Conservation (phyloP, 2,888 invertebrate genomes). For the Callyntrura sp. region DNA sequence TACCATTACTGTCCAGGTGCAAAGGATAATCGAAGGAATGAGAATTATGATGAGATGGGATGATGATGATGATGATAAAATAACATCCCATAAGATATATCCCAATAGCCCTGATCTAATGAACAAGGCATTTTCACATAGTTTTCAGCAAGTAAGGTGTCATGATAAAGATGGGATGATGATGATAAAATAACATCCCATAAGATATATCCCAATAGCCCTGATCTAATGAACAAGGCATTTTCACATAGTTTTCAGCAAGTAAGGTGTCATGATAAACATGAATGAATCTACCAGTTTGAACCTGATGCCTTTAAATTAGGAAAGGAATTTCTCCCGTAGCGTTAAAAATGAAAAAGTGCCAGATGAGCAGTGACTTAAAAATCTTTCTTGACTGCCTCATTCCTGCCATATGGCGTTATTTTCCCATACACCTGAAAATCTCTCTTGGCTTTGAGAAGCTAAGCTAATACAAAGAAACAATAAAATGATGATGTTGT, state of each 20-base stretch:
- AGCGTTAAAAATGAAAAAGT: slow-evolving; percentile 76
- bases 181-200: too few relatives aligned
- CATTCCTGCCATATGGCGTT: slow-evolving; percentile 80
- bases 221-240: slow-evolving; percentile 50
- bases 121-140: slow-evolving; percentile 70
- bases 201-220: neutral
- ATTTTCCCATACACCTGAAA: slow-evolving; percentile 78
- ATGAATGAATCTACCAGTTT: slow-evolving; percentile 72
- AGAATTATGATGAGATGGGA: slow-evolving; percentile 15
- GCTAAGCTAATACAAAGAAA: slow-evolving; percentile 30
- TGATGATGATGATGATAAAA: neutral
- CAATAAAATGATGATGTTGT: slow-evolving; percentile 15
- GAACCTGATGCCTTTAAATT: slow-evolving; percentile 76
- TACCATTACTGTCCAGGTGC: slow-evolving; percentile 65
- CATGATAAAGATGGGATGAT: slow-evolving; percentile 71
- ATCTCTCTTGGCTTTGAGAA: slow-evolving; percentile 38
- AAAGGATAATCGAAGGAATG: slow-evolving; percentile 22
- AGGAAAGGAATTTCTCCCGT: slow-evolving; percentile 75
- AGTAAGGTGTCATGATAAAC: slow-evolving; percentile 77
- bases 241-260: slow-evolving; percentile 74
- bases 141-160: slow-evolving; percentile 76
- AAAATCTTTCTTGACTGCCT: slow-evolving; percentile 71
- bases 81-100: neutral
- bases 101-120: slow-evolving; percentile 22
- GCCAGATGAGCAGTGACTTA: slow-evolving; percentile 77